phyloP scores from a whole-genome alignment of 2,797 vertebrate species.

The Parambassis ranga region DNA sequence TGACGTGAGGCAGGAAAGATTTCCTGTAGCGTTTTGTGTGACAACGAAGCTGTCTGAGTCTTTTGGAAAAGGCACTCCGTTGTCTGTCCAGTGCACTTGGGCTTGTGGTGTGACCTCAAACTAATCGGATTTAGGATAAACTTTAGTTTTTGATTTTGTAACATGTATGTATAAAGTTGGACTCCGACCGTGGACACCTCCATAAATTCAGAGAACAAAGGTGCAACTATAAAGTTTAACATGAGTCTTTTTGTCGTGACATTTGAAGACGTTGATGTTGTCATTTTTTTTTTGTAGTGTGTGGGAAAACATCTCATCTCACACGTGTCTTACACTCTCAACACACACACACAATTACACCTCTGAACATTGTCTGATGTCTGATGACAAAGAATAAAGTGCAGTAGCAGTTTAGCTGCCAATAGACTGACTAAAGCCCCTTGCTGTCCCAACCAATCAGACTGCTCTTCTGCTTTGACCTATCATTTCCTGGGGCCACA shows the following conservation, averaged over 20 bases:
- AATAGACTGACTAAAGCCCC: conserved; percentile 27
- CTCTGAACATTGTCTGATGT: conserved; percentile 22
- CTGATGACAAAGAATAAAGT: conserved; percentile 33
- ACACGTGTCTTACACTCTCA: background rate
- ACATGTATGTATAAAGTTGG: background rate
- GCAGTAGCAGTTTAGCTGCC: conserved; percentile 31
- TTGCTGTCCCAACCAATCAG: conserved; percentile 32
- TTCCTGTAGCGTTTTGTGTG: too few species aligned
- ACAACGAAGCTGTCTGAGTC: too few species aligned
- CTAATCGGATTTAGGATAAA: conserved; percentile 13
- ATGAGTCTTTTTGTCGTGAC: background rate
- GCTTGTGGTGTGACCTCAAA: conserved; percentile 11
- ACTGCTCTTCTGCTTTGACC: conserved; percentile 17
- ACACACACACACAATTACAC: conserved; percentile 1
- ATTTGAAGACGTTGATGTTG: background rate
- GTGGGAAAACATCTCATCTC: too few species aligned
- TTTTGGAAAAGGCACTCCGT: too few species aligned
- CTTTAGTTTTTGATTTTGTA: background rate
- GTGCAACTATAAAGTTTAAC: conserved; percentile 1
- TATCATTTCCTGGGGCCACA: conserved; percentile 21
- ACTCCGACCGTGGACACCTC: background rate
- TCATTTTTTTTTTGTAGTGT: too few species aligned
- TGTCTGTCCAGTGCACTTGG: conserved; percentile 25
- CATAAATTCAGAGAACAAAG: conserved; percentile 14
- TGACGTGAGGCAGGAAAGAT: too few species aligned